Percentiles rank a stretch among this genome's conserved stretches.
Evolutionary conservation across 2,888 invertebrate species (phyloP).

Genomic region (Hoplodrina ambigua): DNA sequence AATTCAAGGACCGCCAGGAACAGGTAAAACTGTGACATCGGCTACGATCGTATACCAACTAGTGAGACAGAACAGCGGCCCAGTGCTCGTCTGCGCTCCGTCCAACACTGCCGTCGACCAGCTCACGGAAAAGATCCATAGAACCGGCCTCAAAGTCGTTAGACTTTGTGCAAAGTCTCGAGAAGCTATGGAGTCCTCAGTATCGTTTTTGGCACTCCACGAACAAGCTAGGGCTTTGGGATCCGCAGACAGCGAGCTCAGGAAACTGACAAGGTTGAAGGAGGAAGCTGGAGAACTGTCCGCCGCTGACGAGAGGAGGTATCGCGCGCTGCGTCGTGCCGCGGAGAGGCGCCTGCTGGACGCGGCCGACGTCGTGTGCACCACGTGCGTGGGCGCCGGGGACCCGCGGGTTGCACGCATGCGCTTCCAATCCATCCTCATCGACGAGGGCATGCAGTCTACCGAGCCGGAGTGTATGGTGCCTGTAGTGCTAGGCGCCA

Average conservation of each 20-base stretch:
- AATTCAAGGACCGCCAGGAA: slow-evolving; percentile 99
- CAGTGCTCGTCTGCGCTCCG: slow-evolving; percentile 99
- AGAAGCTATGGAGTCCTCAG: slow-evolving; percentile 99
- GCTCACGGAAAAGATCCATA: slow-evolving; percentile 99
- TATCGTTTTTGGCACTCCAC: slow-evolving; percentile 98
- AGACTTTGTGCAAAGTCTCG: slow-evolving; percentile 99
- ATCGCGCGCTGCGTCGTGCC: slow-evolving; percentile 96
- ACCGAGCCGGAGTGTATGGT: slow-evolving; percentile 99
- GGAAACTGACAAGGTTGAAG: slow-evolving; percentile 98
- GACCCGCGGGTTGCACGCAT: slow-evolving; percentile 98
- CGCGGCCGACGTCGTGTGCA: slow-evolving; percentile 99
- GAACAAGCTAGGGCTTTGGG: slow-evolving; percentile 99
- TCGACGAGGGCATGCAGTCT: slow-evolving; percentile 99
- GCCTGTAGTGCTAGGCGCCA: slow-evolving; percentile 98
- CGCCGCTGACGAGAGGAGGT: slow-evolving; percentile 98
- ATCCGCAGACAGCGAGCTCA: slow-evolving; percentile 96
- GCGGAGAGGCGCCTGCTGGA: slow-evolving; percentile 97
- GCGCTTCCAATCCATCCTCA: slow-evolving; percentile 98
- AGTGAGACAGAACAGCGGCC: slow-evolving; percentile 97
- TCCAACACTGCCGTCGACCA: slow-evolving; percentile 99
- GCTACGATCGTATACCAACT: slow-evolving; percentile 99
- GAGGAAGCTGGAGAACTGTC: slow-evolving; percentile 99
- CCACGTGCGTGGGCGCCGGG: slow-evolving; percentile 99
- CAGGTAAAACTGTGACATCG: slow-evolving; percentile 99
- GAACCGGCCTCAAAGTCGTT: slow-evolving; percentile 98